These are phyloP conservation scores for Parnassius apollo DNA, from an alignment of 2,888 invertebrate species.

Conservation along the genomic window DNA sequence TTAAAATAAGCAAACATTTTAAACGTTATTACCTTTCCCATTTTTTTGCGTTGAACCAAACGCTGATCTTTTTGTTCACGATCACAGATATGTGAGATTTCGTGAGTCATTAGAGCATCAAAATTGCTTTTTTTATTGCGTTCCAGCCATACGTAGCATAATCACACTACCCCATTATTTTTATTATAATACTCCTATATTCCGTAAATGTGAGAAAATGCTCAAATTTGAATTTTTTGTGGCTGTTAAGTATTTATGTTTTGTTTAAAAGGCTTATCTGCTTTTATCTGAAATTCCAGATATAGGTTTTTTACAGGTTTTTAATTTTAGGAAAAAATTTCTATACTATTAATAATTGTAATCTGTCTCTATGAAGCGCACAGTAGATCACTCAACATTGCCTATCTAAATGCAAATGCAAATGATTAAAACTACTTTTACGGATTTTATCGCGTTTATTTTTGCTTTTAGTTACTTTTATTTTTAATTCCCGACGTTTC, in stretches of 20 bases:
- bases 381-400: no score
- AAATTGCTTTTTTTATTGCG: conserved; percentile 26
- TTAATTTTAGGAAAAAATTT: no score
- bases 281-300: no score
- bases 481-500: no score
- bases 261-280: no score
- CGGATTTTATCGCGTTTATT: no score
- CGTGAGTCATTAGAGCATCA: conserved; percentile 26
- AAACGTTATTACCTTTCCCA: conserved; percentile 1
- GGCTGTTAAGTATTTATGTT: neutral
- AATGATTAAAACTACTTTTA: no score
- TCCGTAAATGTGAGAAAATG: conserved; percentile 22
- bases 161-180: conserved; percentile 25
- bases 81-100: conserved; percentile 23
- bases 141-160: conserved; percentile 22
- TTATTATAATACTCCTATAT: conserved; percentile 22
- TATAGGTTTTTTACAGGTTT: no score
- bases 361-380: no score
- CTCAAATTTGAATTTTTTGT: conserved; percentile 2
- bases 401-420: no score
- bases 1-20: neutral
- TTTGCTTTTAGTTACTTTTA: no score
- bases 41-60: conserved; percentile 11
- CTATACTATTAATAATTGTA: no score
- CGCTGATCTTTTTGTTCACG: conserved; percentile 16